Evolutionary conservation across 2,797 vertebrate genomes (phyloP).

Genomic region (Pitangus sulphuratus): DNA sequence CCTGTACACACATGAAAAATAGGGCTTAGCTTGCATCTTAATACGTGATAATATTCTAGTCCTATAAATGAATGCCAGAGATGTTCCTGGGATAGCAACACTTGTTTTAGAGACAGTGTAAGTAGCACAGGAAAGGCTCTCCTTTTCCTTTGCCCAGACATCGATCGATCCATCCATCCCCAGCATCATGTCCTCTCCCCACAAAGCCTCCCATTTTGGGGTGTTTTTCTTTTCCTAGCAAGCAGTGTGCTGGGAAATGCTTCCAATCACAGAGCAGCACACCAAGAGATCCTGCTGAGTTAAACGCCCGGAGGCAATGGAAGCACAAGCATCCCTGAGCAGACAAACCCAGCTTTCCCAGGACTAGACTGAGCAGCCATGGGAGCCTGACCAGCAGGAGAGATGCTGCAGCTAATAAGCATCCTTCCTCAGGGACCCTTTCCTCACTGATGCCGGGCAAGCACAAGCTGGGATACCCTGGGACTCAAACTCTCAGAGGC

Average conservation of each 20-base stretch:
- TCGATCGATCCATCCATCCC: accelerated
- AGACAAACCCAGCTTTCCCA: neutral
- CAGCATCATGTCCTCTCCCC: neutral
- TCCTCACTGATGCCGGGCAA: accelerated
- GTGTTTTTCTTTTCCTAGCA: neutral
- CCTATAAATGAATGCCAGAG: neutral
- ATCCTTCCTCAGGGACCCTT: neutral
- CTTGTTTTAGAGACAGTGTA: neutral
- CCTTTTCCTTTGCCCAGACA: neutral
- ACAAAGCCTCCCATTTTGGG: neutral
- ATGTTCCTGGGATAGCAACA: neutral
- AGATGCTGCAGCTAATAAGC: neutral
- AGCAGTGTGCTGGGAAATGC: neutral
- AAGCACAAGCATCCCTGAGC: neutral
- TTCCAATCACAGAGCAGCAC: neutral
- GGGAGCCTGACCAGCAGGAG: neutral
- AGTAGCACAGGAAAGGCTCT: accelerated
- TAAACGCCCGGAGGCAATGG: neutral
- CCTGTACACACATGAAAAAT: neutral
- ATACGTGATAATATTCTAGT: neutral
- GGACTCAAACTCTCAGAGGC: neutral
- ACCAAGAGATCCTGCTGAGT: neutral
- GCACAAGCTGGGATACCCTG: neutral
- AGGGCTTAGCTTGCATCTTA: neutral
- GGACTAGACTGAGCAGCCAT: accelerated